Percentiles rank a stretch among this genome's conserved stretches.
phyloP scores from a whole-genome alignment of 2,888 invertebrate genomes.

The Monoplex corrugatus region DNA sequence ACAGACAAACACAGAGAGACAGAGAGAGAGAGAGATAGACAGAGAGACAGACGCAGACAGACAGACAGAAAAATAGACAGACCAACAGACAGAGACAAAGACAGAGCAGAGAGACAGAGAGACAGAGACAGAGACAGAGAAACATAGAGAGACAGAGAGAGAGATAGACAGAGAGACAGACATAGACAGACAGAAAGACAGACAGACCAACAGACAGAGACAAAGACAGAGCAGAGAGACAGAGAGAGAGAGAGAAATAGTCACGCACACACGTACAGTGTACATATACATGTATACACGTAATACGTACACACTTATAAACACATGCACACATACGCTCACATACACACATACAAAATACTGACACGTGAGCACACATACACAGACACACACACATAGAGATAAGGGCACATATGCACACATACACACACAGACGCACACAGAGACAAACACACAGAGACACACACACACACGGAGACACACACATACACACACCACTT shows the following conservation, averaged over 20 bases:
- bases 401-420: neutral
- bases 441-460: too few relatives aligned
- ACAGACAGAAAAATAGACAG: too few relatives aligned
- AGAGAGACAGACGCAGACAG: neutral
- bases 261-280: neutral
- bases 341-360: slow-evolving; percentile 20
- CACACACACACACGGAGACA: too few relatives aligned
- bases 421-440: too few relatives aligned
- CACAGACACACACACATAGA: neutral
- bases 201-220: neutral
- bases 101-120: too few relatives aligned
- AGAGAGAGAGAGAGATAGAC: too few relatives aligned
- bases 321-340: neutral
- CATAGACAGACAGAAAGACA: neutral
- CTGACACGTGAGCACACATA: too few relatives aligned
- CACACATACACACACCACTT: neutral
- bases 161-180: too few relatives aligned
- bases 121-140: too few relatives aligned
- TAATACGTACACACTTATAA: neutral
- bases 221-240: neutral
- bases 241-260: neutral
- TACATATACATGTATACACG: neutral
- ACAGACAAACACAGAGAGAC: too few relatives aligned
- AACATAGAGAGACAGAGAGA: too few relatives aligned
- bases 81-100: too few relatives aligned